Evolutionary conservation across 37 sponge, comb jelly and placozoan genomes (phyloP).

Genomic region (Dysidea cf. avara): DNA sequence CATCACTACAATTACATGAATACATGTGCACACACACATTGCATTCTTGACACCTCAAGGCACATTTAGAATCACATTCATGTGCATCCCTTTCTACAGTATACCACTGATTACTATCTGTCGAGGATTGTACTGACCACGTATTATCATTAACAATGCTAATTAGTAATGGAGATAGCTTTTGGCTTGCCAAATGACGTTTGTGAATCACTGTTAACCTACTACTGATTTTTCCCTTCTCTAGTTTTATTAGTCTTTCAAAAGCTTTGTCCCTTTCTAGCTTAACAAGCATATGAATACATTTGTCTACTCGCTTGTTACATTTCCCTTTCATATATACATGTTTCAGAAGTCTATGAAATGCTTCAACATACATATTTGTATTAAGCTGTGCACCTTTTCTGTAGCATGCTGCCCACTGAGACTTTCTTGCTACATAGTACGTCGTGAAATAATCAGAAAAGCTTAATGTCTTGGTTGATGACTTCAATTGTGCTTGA

Average conservation of each 20-base stretch:
- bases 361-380: constrained; percentile 40
- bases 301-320: constrained; percentile 19
- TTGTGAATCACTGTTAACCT: background rate
- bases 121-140: too few species aligned
- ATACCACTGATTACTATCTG: too few species aligned
- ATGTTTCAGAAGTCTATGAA: constrained; percentile 18
- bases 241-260: constrained; percentile 23
- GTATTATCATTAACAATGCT: too few species aligned
- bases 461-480: too few species aligned
- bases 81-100: too few species aligned
- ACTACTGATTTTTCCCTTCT: constrained; percentile 5
- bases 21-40: too few species aligned
- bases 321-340: constrained; percentile 10
- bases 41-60: too few species aligned
- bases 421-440: background rate
- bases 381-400: constrained; percentile 16
- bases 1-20: too few species aligned
- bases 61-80: too few species aligned
- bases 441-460: constrained; percentile 1
- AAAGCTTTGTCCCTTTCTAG: constrained; percentile 25
- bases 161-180: too few species aligned
- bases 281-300: constrained; percentile 1
- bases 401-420: constrained; percentile 24
- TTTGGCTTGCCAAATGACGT: background rate
- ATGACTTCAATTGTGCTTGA: too few species aligned